Evolutionary conservation across 2,888 invertebrate genomes (phyloP).

Genomic region (Drosophila pseudotakahashii): DNA sequence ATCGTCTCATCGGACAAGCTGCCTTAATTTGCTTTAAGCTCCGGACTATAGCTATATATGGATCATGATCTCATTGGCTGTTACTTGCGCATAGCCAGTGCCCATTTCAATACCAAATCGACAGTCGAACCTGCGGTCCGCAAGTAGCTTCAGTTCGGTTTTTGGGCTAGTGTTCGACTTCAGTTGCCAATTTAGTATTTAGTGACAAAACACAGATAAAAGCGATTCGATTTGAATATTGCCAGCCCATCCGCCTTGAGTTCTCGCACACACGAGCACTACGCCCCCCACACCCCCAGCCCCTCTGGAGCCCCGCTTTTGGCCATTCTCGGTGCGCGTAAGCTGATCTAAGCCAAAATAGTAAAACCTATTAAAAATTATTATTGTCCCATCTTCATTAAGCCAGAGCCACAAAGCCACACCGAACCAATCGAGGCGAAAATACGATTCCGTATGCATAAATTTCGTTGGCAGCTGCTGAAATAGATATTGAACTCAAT

Average conservation of each 20-base stretch:
- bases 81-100: slow-evolving; percentile 61
- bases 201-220: slow-evolving; percentile 66
- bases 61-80: slow-evolving; percentile 68
- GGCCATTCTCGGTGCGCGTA: slow-evolving; percentile 28
- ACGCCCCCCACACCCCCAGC: no score
- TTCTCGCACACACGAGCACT: slow-evolving; percentile 10
- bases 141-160: slow-evolving; percentile 55
- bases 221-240: slow-evolving; percentile 68
- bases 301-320: not conserved
- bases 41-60: slow-evolving; percentile 50
- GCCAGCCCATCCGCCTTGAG: slow-evolving; percentile 35
- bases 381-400: slow-evolving; percentile 74
- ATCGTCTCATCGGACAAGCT: slow-evolving; percentile 40
- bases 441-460: slow-evolving; percentile 67
- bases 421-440: slow-evolving; percentile 45
- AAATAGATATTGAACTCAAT: slow-evolving; percentile 32
- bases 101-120: slow-evolving; percentile 32
- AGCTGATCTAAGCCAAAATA: slow-evolving; percentile 57
- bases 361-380: slow-evolving; percentile 71
- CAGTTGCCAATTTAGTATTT: slow-evolving; percentile 74
- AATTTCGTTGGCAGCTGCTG: slow-evolving; percentile 40
- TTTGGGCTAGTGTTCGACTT: slow-evolving; percentile 58
- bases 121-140: slow-evolving; percentile 30
- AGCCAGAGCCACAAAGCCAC: slow-evolving; percentile 44
- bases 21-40: slow-evolving; percentile 35